A percentile compares a stretch with the other conserved stretches of the same genome.
These are phyloP conservation scores for Epinephelus awoara DNA, from an alignment of 2,797 vertebrate species.

Conservation along the genomic window DNA sequence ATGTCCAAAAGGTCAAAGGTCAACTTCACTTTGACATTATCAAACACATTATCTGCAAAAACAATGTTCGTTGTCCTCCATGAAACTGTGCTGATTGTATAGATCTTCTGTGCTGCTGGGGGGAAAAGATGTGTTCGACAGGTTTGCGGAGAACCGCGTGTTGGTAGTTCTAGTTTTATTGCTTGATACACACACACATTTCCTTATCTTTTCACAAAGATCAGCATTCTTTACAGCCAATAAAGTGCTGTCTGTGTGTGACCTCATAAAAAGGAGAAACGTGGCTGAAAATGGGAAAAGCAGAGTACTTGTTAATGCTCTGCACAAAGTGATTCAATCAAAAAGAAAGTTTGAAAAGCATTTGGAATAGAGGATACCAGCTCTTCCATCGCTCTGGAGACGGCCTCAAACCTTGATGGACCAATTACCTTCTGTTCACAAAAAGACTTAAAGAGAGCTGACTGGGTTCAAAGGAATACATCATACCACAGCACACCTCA, in stretches of 20 bases:
- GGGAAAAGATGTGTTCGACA: too few relatives aligned
- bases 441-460: constrained; percentile 1
- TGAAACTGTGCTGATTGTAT: too few relatives aligned
- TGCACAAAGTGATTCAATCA: neutral
- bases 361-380: neutral
- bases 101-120: too few relatives aligned
- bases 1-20: too few relatives aligned
- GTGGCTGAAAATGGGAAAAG: neutral
- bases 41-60: too few relatives aligned
- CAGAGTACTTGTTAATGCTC: neutral
- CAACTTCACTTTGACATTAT: too few relatives aligned
- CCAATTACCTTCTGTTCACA: constrained; percentile 29
- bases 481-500: constrained; percentile 19
- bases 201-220: neutral
- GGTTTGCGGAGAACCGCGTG: too few relatives aligned
- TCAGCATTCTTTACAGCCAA: neutral
- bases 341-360: neutral
- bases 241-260: neutral
- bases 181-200: neutral
- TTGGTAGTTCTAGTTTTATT: too few relatives aligned
- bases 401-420: constrained; percentile 3
- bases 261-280: neutral
- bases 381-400: neutral
- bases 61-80: too few relatives aligned
- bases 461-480: constrained; percentile 32